Percentiles rank a stretch among this genome's conserved stretches.
Evolutionary conservation across 37 sponge, comb jelly and placozoan genomes (phyloP).

Genomic region (Geodia barretti): DNA sequence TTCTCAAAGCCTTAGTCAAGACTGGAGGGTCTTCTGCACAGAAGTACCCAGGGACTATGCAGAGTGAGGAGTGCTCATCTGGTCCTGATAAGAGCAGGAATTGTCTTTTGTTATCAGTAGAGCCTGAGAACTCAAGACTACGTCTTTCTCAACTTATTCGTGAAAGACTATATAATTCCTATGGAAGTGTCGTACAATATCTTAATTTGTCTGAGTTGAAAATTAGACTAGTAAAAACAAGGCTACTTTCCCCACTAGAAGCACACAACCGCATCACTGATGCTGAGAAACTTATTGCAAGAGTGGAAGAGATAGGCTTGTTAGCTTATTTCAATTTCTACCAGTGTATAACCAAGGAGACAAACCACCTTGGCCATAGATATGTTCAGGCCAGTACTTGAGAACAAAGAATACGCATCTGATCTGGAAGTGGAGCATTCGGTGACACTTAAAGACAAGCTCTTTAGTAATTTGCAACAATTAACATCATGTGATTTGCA

Average conservation of each 20-base stretch:
- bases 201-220: neutral
- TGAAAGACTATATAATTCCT: neutral
- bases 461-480: neutral
- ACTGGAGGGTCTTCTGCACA: too few relatives aligned
- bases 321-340: neutral
- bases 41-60: too few relatives aligned
- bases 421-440: neutral
- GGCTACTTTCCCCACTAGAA: neutral
- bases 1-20: too few relatives aligned
- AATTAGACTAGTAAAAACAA: neutral
- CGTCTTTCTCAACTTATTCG: too few relatives aligned
- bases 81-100: too few relatives aligned
- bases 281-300: neutral
- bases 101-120: too few relatives aligned
- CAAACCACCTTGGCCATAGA: neutral
- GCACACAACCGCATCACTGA: neutral
- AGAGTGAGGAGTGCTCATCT: too few relatives aligned
- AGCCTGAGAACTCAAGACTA: too few relatives aligned
- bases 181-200: neutral
- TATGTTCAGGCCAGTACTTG: neutral
- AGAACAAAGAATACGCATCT: neutral
- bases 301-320: neutral
- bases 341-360: neutral
- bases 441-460: neutral
- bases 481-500: neutral